Percentiles rank a stretch among this genome's conserved stretches.
Evolutionary conservation across 2,797 vertebrate genomes (phyloP).

Genomic region (Sternotherus odoratus): DNA sequence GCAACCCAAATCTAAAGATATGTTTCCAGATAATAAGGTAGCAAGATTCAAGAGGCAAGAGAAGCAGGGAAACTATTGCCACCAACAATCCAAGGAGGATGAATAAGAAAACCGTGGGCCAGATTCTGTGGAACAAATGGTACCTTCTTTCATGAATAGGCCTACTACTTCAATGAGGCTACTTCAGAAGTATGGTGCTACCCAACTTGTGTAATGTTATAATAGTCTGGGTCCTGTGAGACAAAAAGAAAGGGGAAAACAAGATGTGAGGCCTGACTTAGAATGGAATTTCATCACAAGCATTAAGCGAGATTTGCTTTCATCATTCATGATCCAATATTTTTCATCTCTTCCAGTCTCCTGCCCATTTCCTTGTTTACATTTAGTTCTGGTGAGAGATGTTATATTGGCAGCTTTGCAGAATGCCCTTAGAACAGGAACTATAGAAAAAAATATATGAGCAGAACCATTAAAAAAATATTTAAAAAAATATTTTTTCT

Average conservation of each 20-base stretch:
- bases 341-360: neutral
- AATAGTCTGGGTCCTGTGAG: neutral
- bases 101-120: rapidly evolving
- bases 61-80: neutral
- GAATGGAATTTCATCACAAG: neutral
- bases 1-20: neutral
- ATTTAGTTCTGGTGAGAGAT: neutral
- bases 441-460: neutral
- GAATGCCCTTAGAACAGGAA: neutral
- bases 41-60: neutral
- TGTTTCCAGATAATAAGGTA: neutral
- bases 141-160: neutral
- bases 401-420: neutral
- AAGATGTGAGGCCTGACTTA: neutral
- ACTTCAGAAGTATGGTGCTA: neutral
- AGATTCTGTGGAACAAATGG: neutral
- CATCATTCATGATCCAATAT: neutral
- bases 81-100: neutral
- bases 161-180: neutral
- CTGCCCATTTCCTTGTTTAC: neutral
- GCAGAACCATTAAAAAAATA: rapidly evolving
- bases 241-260: neutral
- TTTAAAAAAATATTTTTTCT: neutral
- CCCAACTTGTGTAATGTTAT: neutral
- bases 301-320: neutral